Conservation (phyloP, 1,140 invertebrate genomes). For the Lasaia peninsularis region DNA sequence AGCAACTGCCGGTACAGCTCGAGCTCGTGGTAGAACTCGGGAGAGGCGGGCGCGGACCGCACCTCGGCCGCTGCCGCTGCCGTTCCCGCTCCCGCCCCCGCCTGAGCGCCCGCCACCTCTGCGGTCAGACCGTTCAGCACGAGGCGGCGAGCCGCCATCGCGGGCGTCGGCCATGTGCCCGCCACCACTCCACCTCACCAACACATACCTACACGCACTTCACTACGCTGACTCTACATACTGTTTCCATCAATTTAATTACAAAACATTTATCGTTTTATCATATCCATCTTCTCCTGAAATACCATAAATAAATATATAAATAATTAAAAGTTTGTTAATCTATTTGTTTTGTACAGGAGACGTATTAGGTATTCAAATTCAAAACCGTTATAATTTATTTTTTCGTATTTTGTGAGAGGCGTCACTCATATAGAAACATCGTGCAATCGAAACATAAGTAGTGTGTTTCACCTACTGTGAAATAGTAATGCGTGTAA, state of each 20-base stretch:
- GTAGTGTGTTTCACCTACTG: too few relatives aligned
- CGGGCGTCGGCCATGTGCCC: slow-evolving; percentile 28
- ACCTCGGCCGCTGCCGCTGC: slow-evolving; percentile 14
- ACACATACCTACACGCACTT: neutral
- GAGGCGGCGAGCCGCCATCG: slow-evolving; percentile 57
- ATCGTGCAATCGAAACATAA: too few relatives aligned
- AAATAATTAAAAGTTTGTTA: too few relatives aligned
- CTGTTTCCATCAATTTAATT: neutral
- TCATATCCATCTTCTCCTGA: too few relatives aligned
- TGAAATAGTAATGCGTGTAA: too few relatives aligned
- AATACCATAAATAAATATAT: too few relatives aligned
- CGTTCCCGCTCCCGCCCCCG: slow-evolving; percentile 10
- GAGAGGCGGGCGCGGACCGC: slow-evolving; percentile 41
- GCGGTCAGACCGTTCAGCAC: slow-evolving; percentile 63
- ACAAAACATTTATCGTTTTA: neutral
- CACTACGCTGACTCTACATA: neutral
- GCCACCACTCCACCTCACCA: slow-evolving; percentile 11
- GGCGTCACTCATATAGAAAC: too few relatives aligned
- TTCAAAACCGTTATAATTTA: too few relatives aligned
- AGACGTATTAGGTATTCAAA: too few relatives aligned
- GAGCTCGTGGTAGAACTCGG: slow-evolving; percentile 66
- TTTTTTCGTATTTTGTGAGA: too few relatives aligned
- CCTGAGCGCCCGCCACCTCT: slow-evolving; percentile 38
- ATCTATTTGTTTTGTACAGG: too few relatives aligned
- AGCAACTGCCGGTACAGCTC: slow-evolving; percentile 62